phyloP scores from a whole-genome alignment of 23 tunicate species.

The Clavelina lepadiformis region DNA sequence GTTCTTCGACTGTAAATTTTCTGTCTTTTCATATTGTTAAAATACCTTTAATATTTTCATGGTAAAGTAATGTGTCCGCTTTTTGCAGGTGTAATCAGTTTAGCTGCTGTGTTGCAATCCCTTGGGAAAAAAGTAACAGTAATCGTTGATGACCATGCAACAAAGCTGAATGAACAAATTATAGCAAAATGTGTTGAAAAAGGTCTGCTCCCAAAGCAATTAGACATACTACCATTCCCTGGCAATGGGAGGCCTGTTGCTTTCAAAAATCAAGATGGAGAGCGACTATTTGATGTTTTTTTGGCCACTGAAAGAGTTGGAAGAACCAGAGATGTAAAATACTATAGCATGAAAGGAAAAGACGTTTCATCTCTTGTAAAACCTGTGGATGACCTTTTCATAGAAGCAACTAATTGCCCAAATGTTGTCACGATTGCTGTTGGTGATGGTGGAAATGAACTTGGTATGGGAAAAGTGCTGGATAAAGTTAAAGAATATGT shows the following conservation, averaged over 20 bases:
- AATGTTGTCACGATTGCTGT: constrained; percentile 57
- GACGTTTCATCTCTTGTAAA: constrained; percentile 39
- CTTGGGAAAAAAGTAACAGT: constrained; percentile 48
- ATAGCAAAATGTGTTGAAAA: constrained; percentile 10
- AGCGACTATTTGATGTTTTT: constrained; percentile 45
- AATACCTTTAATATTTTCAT: no score
- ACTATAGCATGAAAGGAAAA: constrained; percentile 69
- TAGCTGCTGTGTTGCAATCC: constrained; percentile 57
- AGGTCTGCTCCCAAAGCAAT: not conserved
- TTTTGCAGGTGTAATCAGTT: constrained; percentile 68
- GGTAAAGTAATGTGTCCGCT: no score
- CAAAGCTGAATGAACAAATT: constrained; percentile 27
- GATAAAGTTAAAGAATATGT: constrained; percentile 41
- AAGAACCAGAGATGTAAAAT: constrained; percentile 46
- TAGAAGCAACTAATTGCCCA: constrained; percentile 26
- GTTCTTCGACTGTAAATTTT: no score
- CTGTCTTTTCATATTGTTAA: no score
- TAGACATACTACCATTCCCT: constrained; percentile 25
- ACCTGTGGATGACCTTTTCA: constrained; percentile 58
- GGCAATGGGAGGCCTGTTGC: no score
- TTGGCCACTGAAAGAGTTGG: constrained; percentile 71
- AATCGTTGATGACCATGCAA: constrained; percentile 35
- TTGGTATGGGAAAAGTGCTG: constrained; percentile 91
- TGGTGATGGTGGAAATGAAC: constrained; percentile 93
- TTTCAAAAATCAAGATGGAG: constrained; percentile 5